Conservation (phyloP, 53 echinoderm and acorn worm genomes). For the Antedon mediterranea region DNA sequence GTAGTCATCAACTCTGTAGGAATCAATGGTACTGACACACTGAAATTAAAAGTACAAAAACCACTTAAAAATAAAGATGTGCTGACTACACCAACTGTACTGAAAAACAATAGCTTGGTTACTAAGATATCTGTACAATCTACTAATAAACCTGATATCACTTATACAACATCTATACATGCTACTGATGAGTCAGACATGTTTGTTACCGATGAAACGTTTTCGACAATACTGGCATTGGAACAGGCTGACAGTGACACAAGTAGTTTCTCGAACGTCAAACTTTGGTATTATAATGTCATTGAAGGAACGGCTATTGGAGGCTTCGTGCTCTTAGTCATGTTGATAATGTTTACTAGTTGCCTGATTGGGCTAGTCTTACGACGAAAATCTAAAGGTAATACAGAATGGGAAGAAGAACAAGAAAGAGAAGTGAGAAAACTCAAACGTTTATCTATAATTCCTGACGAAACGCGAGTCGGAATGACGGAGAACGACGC, state of each 20-base stretch:
- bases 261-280: neutral
- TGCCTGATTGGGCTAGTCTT: neutral
- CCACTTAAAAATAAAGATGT: neutral
- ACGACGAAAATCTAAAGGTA: neutral
- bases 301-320: neutral
- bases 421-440: neutral
- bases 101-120: neutral
- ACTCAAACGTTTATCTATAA: neutral
- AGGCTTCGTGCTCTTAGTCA: neutral
- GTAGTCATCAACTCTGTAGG: neutral
- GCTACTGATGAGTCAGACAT: neutral
- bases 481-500: neutral
- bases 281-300: neutral
- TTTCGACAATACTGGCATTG: neutral
- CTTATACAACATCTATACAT: neutral
- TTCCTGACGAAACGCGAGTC: neutral
- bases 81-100: neutral
- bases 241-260: neutral
- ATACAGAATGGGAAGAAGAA: neutral
- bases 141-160: neutral
- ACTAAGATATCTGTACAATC: neutral
- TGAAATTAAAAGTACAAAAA: neutral
- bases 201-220: neutral
- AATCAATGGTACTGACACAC: neutral
- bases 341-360: neutral